Percentiles rank a stretch among this genome's conserved stretches.
Evolutionary conservation across 1,140 invertebrate genomes (phyloP).

Genomic region (Patella vulgata): DNA sequence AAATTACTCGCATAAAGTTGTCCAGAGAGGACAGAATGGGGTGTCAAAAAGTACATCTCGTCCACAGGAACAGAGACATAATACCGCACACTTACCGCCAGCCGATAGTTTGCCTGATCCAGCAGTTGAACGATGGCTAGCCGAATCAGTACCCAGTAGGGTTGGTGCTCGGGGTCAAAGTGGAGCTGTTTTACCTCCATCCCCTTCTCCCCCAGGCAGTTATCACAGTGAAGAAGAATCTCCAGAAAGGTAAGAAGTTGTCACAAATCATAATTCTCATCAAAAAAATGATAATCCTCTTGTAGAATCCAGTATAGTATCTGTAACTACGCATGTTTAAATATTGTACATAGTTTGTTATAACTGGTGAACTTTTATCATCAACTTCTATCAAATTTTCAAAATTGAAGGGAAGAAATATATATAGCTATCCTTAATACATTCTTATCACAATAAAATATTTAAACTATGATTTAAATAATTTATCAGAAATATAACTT

Average conservation of each 20-base stretch:
- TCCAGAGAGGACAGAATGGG: constrained; percentile 1
- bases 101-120: constrained; percentile 17
- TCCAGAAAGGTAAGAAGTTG: neutral
- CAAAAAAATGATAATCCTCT: too few species aligned
- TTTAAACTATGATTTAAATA: too few species aligned
- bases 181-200: constrained; percentile 29
- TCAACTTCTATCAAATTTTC: too few species aligned
- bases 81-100: neutral
- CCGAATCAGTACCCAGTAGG: constrained; percentile 21
- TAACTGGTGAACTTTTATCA: too few species aligned
- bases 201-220: constrained; percentile 48
- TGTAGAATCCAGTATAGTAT: too few species aligned
- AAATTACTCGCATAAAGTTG: constrained; percentile 11
- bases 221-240: constrained; percentile 50
- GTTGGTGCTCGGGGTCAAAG: constrained; percentile 17
- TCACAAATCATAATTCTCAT: too few species aligned
- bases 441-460: too few species aligned
- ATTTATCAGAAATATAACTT: too few species aligned
- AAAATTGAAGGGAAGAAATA: too few species aligned
- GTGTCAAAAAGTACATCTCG: neutral
- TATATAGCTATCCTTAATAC: too few species aligned
- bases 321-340: too few species aligned
- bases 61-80: constrained; percentile 9
- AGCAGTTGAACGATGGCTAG: constrained; percentile 36
- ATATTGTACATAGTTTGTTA: too few species aligned